phyloP scores from a whole-genome alignment of 2,113 vertebrate species.

The Corythornis vintsioides region DNA sequence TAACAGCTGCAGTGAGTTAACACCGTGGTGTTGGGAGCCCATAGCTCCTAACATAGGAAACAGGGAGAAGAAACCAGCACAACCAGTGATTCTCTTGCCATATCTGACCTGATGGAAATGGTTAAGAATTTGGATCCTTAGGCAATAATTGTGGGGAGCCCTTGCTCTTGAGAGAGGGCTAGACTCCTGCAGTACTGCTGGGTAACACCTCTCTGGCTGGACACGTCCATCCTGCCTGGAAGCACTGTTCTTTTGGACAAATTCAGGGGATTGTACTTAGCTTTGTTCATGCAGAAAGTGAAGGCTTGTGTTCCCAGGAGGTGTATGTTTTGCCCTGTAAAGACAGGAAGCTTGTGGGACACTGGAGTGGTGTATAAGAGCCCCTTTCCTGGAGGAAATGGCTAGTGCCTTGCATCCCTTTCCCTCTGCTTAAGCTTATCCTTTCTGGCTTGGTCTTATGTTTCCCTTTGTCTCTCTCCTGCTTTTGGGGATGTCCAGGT shows the following conservation, averaged over 20 bases:
- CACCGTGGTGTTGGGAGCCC: accelerated
- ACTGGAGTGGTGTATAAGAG: neutral
- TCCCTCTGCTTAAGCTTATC: neutral
- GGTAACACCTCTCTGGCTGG: neutral
- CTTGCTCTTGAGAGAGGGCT: neutral
- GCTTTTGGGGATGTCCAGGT: neutral
- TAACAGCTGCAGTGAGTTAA: neutral
- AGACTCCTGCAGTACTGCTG: neutral
- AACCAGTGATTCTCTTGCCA: neutral
- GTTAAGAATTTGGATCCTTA: neutral
- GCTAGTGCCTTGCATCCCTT: neutral
- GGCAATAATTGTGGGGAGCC: neutral
- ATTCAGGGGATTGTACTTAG: neutral
- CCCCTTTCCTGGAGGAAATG: neutral
- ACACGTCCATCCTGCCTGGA: neutral
- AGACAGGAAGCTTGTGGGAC: accelerated
- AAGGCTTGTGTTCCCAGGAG: neutral
- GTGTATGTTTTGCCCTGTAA: accelerated
- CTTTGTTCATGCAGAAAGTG: neutral
- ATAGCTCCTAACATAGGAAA: neutral
- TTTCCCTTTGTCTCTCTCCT: neutral
- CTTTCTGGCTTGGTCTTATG: neutral
- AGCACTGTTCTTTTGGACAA: neutral
- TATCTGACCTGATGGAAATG: neutral
- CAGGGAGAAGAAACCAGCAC: neutral